Evolutionary conservation across 2,113 vertebrate genomes (phyloP), one percentile per base, ranked within the genome.

Genomic region (Antennarius striatus): DNA sequence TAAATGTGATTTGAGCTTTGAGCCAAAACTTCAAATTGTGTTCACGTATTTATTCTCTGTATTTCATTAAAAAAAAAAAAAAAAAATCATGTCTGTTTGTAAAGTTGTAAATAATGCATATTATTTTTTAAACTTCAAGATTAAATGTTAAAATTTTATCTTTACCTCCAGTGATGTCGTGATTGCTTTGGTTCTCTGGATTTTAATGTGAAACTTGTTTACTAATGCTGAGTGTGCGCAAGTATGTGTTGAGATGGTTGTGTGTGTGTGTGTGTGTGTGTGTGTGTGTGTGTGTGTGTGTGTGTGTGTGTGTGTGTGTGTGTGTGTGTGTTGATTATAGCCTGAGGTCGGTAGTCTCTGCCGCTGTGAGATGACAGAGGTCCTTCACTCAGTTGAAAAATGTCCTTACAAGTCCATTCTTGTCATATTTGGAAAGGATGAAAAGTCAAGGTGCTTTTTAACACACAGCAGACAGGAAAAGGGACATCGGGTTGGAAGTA

Each of bases 361-460:
- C 59, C 42, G 15, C 39, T 75, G 61, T 79, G 57, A 85, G 71
- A 84, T 86, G 83, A 84, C 83, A 89, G 73, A 70, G 72, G 82
- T 86, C 89, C 79, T 84, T 89, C 70, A 67, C 73, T 78, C 53
- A 32, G 68, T 71, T 79, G 74, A 84, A 71, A 86, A 86, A 89
- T 85, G 75, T 63, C 77, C 81, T 73, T 62, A 61, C 86, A 87
- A 87, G 88, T 77, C 82, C 81, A 83, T 85, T 89, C 90, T 85
- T 90, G 88, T 86, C 81, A 86, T 85, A 84, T 80, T 85, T 83
- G 29, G 36, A 12, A 16, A 63, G 71, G 59, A 68, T 45, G 52
- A 78, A 63, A 65, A 77, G 71, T 74, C 52, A 67, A 64, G 65
- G 61, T 63, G 49, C 49, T 72, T 52, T 85, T 83, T 71, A 76